Conservation (phyloP, 2,797 vertebrate genomes). For the Philypnodon macrostomus region DNA sequence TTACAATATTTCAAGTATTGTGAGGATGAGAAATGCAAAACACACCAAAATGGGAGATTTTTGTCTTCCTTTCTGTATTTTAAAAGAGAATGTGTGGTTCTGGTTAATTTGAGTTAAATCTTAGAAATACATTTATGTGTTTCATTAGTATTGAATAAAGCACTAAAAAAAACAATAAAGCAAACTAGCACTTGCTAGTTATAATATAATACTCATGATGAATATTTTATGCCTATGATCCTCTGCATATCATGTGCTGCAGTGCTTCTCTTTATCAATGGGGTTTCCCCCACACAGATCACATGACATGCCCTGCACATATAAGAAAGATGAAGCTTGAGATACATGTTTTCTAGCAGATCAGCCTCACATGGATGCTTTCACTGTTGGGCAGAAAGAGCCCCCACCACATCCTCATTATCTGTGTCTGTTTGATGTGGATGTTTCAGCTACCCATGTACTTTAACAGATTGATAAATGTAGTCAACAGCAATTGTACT, state of each 20-base stretch:
- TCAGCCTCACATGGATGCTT: neutral
- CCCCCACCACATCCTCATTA: constrained; percentile 9
- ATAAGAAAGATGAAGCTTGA: constrained; percentile 21
- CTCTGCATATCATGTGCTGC: constrained; percentile 42
- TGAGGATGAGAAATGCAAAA: constrained; percentile 2
- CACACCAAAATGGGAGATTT: constrained; percentile 30
- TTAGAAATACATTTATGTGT: neutral
- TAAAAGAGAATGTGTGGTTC: neutral
- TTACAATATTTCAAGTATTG: neutral
- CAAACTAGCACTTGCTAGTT: neutral
- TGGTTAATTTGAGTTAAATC: neutral
- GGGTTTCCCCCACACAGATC: constrained; percentile 58
- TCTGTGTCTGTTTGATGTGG: constrained; percentile 14
- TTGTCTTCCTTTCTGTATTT: constrained; percentile 11
- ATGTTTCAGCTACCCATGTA: neutral
- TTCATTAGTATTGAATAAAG: neutral
- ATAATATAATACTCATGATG: constrained; percentile 24
- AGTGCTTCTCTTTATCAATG: constrained; percentile 52
- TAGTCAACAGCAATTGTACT: constrained; percentile 18
- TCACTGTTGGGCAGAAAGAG: constrained; percentile 1
- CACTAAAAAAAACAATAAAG: constrained; percentile 1
- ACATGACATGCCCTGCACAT: constrained; percentile 49
- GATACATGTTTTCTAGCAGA: constrained; percentile 11
- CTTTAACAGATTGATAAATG: constrained; percentile 5
- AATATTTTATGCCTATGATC: constrained; percentile 32